Base-by-base conservation (phyloP, 2,797 vertebrate genomes). In the Paedocypris micromegethes region DNA sequence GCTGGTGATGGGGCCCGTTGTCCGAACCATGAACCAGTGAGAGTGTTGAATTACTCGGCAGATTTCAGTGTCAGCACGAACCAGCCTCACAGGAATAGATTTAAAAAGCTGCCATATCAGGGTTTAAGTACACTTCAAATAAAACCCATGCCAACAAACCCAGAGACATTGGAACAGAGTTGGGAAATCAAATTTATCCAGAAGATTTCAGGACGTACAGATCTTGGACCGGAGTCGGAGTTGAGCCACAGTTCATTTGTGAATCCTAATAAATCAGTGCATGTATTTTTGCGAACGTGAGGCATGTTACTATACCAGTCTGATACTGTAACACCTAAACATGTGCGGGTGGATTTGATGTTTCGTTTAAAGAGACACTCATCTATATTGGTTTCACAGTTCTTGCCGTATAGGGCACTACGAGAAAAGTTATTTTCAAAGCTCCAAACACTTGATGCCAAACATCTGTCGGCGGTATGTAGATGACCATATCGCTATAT, bases 81-180 rank as follows among this genome's bases (percentile, higher is more conserved):
- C 80, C 76, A 77, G 84, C 68, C 6, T 67, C 80, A 84, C 86
- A 83, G 80, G 81, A 89, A 88, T 90, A 89, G 82, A 73, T 3
- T 6, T 5, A 52, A 70, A 56, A 42, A 57, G 58, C 77, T 57
- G 50, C 48, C 79, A 4, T 46, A 44, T 72, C 56, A 66, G 57
- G 47, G 53, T 47, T 43, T 58, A 56, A 62, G 53, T 43, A 23
- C 23, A 23, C 23, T 23, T 23, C 23, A 23, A 23, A 23, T 23
- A 23, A 23, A 23, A 1, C 23, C 23, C 23, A 23, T 23, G 23
- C 23, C 23, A 23, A 23, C 23, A 23, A 23, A 23, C 23, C 23
- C 23, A 23, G 23, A 23, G 1, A 23, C 23, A 23, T 1, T 23
- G 1, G 23, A 23, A 23, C 1, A 23, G 23, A 23, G 23, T 23